Evolutionary conservation across 2,888 invertebrate species (phyloP), one percentile per base, ranked within the genome.

Genomic region (Cheilosia variabilis): DNA sequence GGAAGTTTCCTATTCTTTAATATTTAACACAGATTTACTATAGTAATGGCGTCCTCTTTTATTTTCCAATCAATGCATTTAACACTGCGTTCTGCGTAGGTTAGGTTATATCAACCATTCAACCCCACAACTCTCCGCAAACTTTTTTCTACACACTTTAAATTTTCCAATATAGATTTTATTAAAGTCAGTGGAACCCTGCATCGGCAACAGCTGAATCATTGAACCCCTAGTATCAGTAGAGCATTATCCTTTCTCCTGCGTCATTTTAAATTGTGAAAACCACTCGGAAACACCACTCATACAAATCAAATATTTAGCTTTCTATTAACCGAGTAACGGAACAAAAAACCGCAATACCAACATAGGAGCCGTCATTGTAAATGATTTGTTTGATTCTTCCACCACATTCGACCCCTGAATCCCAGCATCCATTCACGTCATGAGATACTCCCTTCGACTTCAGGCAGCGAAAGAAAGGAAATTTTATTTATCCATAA

Each of bases 401-500:
- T 15, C 10, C 47, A 24, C 17, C 13, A 24, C 78, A 58, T 71
- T 65, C 52, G 65, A 58, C 63, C 58, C 52, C 50, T 60, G 43
- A 72, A 65, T 34, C 31, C 50, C 58, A 57, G 24, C 58, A 50
- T 72, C 43, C 58, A 27, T 63, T 17, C 4, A 10, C 2, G 6
- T 15, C 4, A 10, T 9, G 6, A 27, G 5, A 5, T 27, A 6
- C 27, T 47, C 17, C n/a, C 37, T 15, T 1, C 24, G 17, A 27
- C 41, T 41, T 43, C 6, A 27, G 27, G 1, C 27, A 27, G 27
- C 27, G 6, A 7, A n/a, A 24, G 24, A 19, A 41, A 41, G 9
- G 27, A 43, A 58, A 34, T 66, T 66, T 65, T 60, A 60, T 72
- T 79, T 66, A 72, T 72, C 72, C 58, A 43, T 24, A 58, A 58